phyloP scores from a whole-genome alignment of 2,113 vertebrate species.

The Tiliqua scincoides region DNA sequence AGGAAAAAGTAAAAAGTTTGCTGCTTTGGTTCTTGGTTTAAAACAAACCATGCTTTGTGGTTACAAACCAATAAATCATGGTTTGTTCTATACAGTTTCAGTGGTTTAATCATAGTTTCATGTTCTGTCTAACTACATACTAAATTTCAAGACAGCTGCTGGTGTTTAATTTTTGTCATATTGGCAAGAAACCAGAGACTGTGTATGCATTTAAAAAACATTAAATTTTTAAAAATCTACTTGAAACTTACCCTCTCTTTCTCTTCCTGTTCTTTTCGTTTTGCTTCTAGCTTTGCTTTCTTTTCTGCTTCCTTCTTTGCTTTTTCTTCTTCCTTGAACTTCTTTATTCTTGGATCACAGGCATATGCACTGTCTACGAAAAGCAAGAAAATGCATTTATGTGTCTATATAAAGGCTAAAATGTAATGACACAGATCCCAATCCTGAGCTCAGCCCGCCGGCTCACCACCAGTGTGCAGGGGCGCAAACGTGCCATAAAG shows the following conservation, averaged over 20 bases:
- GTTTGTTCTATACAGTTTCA: no score
- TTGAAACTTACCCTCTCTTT: slow-evolving; percentile 87
- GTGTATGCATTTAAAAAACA: background rate
- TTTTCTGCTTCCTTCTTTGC: slow-evolving; percentile 98
- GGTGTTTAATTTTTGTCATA: background rate
- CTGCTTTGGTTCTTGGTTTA: no score
- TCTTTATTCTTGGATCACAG: slow-evolving; percentile 96
- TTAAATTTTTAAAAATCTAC: background rate
- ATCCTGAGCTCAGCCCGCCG: no score
- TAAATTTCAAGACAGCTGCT: background rate
- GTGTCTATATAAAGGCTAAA: slow-evolving; percentile 20
- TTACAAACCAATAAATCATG: no score
- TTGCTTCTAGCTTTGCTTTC: slow-evolving; percentile 95
- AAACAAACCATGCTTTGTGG: no score
- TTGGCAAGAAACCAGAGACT: slow-evolving; percentile 8
- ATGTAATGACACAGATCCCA: slow-evolving; percentile 35
- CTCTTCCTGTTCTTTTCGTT: slow-evolving; percentile 93
- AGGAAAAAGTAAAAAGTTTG: no score
- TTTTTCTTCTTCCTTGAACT: slow-evolving; percentile 98
- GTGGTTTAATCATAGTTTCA: no score
- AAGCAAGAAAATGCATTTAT: slow-evolving; percentile 35
- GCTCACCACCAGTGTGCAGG: no score
- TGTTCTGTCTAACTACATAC: background rate
- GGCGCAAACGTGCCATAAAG: no score
- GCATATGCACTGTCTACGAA: slow-evolving; percentile 92